These are phyloP conservation scores for Istiophorus platypterus DNA, from an alignment of 2,113 vertebrate species.

Conservation along the genomic window DNA sequence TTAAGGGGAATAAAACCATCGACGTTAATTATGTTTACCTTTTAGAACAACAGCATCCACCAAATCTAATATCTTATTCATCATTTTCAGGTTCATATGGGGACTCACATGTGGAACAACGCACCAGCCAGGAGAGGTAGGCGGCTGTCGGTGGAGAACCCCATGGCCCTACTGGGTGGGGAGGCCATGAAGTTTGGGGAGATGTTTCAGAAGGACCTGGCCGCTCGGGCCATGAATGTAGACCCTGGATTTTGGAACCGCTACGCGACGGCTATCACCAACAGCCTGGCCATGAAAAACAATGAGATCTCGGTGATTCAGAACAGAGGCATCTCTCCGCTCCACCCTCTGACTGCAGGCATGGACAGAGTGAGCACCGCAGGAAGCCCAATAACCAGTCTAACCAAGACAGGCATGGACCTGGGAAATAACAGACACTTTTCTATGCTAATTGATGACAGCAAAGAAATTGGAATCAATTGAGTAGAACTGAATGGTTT, in stretches of 20 bases:
- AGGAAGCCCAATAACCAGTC: constrained; percentile 85
- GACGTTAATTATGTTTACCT: background rate
- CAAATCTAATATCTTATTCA: background rate
- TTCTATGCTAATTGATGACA: constrained; percentile 95
- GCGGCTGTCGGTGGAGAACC: constrained; percentile 96
- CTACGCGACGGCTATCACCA: constrained; percentile 95
- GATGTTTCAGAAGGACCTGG: constrained; percentile 98
- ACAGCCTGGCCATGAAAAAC: constrained; percentile 96
- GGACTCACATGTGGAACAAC: constrained; percentile 99
- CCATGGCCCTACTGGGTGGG: constrained; percentile 92
- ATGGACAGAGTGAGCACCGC: constrained; percentile 89
- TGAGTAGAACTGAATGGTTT: constrained; percentile 77
- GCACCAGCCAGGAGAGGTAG: constrained; percentile 94
- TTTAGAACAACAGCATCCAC: background rate
- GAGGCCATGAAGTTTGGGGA: constrained; percentile 95
- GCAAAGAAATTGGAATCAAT: constrained; percentile 98
- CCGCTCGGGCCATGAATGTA: constrained; percentile 93
- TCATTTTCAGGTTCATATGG: constrained; percentile 95
- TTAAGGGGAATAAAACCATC: background rate
- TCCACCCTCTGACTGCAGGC: constrained; percentile 89
- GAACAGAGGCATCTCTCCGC: constrained; percentile 92
- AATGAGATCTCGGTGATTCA: constrained; percentile 99
- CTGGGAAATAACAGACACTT: constrained; percentile 90
- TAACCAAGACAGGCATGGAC: constrained; percentile 91
- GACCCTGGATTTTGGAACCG: constrained; percentile 97